Base-by-base conservation (phyloP, 2,113 vertebrate species). In the Amphiprion ocellaris region DNA sequence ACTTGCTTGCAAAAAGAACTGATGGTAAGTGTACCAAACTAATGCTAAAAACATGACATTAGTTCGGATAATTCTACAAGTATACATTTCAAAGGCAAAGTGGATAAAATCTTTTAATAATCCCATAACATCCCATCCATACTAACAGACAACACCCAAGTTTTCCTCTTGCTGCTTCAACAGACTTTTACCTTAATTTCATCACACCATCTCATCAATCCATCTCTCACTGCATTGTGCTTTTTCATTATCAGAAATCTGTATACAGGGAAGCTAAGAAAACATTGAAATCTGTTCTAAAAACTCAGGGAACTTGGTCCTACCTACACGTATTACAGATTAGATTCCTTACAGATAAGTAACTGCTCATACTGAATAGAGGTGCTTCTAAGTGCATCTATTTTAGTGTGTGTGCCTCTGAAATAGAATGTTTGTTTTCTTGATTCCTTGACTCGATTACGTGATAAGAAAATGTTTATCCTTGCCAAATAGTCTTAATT, bases 391-490 rank as follows among this genome's bases (percentile, higher is more conserved):
- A 81, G 26, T 56, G 41, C 65, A 69, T 68, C 72, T 61, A 71
- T 77, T 79, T 74, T 4, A 77, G 64, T 58, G 52, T 41, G 10
- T 65, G 39, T 54, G 39, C 41, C 19, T 54, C 19, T 52, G 68
- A 74, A 81, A 73, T 1, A 23, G 50, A 24, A 19, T 69, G 82
- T 89, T 88, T 82, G 56, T 86, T 87, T 89, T 77, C 55, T 61
- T 80, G 63, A 87, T 73, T 67, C 19, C 60, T 63, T 10, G 50
- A 77, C 73, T 66, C 0, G 52, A 85, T 66, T 70, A 56, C 47
- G 64, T 17, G 85, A 84, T 84, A 87, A 81, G 71, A 74, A 82
- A 77, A 72, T 87, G 84, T 90, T 91, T 87, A 76, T 72, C 46
- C 47, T 61, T 65, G 75, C 77, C 69, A 85, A 90, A 75, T 81